phyloP scores from a whole-genome alignment of 2,797 vertebrate genomes.

The Australoheros facetus region DNA sequence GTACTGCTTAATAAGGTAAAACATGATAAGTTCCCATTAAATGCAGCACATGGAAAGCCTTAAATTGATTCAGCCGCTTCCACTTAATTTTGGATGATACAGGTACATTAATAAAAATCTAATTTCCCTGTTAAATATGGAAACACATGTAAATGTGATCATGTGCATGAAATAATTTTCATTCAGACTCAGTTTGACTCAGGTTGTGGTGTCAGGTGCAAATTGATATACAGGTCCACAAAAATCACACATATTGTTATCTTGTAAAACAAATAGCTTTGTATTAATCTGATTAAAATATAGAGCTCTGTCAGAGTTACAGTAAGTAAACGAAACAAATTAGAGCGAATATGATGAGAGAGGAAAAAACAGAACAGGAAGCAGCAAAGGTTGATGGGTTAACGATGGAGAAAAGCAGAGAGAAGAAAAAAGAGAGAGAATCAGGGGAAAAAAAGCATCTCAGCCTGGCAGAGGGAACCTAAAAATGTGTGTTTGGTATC shows the following conservation, averaged over 20 bases:
- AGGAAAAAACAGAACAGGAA: neutral
- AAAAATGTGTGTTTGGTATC: conserved; percentile 67
- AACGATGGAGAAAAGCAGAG: neutral
- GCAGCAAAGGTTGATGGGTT: conserved; percentile 4
- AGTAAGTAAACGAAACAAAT: neutral
- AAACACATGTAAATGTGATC: neutral
- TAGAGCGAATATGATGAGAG: neutral
- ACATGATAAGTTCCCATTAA: neutral
- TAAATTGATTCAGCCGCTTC: neutral
- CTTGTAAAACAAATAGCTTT: neutral
- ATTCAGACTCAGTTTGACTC: neutral
- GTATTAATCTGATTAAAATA: neutral
- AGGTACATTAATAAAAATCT: neutral
- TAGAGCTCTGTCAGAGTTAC: fast-evolving
- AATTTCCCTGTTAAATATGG: neutral
- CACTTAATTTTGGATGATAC: neutral
- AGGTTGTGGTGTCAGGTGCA: neutral
- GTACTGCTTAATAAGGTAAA: neutral
- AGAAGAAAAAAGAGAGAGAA: conserved; percentile 2
- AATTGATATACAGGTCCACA: neutral
- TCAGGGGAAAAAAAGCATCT: neutral
- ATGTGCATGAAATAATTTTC: neutral
- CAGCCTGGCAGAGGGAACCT: conserved; percentile 43
- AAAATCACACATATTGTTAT: neutral
- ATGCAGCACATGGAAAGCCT: neutral